These are phyloP conservation scores for Lonchura striata DNA, from an alignment of 2,113 vertebrate genomes.

Conservation along the genomic window DNA sequence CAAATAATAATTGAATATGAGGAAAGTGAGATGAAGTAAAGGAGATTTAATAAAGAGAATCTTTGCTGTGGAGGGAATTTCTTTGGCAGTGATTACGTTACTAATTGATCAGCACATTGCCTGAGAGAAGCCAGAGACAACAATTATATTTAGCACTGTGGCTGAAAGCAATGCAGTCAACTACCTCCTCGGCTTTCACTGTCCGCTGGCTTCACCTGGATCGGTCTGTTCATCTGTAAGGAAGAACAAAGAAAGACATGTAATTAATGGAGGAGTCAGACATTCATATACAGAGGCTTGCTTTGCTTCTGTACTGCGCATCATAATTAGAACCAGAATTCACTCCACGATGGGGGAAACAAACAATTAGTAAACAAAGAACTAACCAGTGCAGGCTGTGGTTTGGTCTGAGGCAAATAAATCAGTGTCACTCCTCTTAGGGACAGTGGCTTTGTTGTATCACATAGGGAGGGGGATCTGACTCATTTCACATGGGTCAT, in stretches of 20 bases:
- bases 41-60: conserved; percentile 73
- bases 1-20: conserved; percentile 77
- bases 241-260: conserved; percentile 48
- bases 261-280: background rate
- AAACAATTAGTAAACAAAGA: background rate
- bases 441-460: background rate
- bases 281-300: background rate
- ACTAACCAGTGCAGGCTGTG: background rate
- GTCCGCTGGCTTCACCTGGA: conserved; percentile 99
- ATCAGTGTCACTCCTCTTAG: background rate
- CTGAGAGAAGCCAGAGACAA: conserved; percentile 68
- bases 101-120: conserved; percentile 72
- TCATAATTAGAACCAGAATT: background rate
- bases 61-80: conserved; percentile 65
- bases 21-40: conserved; percentile 60
- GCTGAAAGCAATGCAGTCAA: conserved; percentile 80
- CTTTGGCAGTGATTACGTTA: conserved; percentile 69
- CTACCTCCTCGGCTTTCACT: conserved; percentile 99
- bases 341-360: fast-evolving
- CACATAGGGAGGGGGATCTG: background rate
- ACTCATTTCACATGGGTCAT: background rate
- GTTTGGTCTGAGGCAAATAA: background rate
- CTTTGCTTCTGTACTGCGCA: background rate
- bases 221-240: conserved; percentile 97
- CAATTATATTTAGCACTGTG: conserved; percentile 63